Conservation (phyloP, 2,113 vertebrate species). For the Pionites leucogaster region DNA sequence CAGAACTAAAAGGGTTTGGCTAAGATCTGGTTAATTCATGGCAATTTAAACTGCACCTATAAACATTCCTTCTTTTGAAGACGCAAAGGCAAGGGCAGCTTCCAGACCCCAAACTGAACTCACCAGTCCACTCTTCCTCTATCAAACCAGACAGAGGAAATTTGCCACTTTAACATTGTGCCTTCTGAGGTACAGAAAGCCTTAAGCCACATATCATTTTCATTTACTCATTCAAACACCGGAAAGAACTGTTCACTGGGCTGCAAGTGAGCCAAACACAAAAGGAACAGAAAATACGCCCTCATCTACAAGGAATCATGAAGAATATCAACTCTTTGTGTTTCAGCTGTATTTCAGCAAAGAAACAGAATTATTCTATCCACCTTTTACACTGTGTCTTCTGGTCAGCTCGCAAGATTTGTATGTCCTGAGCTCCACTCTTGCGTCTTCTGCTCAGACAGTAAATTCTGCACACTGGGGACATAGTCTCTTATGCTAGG, state of each 20-base stretch:
- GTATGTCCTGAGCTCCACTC: neutral
- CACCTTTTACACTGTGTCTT: neutral
- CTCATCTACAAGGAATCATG: neutral
- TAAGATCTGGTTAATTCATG: neutral
- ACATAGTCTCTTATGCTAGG: neutral
- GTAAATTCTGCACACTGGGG: neutral
- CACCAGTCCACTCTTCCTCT: rapidly evolving
- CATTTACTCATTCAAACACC: neutral
- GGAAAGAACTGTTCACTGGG: neutral
- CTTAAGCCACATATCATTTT: neutral
- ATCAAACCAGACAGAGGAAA: neutral
- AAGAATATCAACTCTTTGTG: neutral
- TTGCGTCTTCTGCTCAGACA: neutral
- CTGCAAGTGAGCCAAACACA: neutral
- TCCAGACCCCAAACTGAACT: neutral
- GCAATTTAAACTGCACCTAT: neutral
- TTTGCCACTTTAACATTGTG: neutral
- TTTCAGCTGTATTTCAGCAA: neutral
- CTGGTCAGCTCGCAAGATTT: neutral
- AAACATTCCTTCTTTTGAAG: neutral
- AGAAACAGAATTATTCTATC: neutral
- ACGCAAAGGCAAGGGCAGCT: neutral
- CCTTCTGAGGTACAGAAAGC: neutral
- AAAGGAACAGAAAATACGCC: neutral
- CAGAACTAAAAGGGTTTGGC: neutral